Evolutionary conservation across 2,113 vertebrate species (phyloP).

Genomic region (Cyanoderma ruficeps): DNA sequence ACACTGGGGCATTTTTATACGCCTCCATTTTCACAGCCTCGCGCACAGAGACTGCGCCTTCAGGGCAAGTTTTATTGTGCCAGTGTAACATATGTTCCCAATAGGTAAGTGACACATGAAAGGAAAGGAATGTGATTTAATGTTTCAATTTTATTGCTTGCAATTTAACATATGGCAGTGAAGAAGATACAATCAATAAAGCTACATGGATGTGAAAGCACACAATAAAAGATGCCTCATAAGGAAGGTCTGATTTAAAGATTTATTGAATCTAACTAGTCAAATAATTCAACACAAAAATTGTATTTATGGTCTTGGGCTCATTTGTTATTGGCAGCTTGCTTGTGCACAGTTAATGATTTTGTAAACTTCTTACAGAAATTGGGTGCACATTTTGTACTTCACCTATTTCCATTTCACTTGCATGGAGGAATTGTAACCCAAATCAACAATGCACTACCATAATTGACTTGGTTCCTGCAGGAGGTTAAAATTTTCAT

Average conservation of each 20-base stretch:
- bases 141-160: constrained; percentile 71
- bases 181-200: constrained; percentile 73
- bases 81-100: constrained; percentile 73
- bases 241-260: constrained; percentile 38
- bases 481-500: neutral
- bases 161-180: constrained; percentile 67
- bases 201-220: constrained; percentile 52
- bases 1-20: constrained; percentile 60
- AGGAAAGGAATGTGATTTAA: constrained; percentile 75
- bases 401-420: neutral
- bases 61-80: constrained; percentile 55
- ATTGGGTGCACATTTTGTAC: neutral
- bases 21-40: constrained; percentile 41
- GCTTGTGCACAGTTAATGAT: neutral
- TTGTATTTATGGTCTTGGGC: neutral
- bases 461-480: neutral
- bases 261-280: constrained; percentile 46
- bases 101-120: constrained; percentile 75
- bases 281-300: constrained; percentile 49
- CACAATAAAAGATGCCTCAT: constrained; percentile 41
- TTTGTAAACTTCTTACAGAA: neutral
- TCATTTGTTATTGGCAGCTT: neutral
- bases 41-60: constrained; percentile 12
- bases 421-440: neutral
- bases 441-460: neutral